Evolutionary conservation across 2,888 invertebrate species (phyloP), one percentile per base, ranked within the genome.

Genomic region (Chrysina gloriosa): DNA sequence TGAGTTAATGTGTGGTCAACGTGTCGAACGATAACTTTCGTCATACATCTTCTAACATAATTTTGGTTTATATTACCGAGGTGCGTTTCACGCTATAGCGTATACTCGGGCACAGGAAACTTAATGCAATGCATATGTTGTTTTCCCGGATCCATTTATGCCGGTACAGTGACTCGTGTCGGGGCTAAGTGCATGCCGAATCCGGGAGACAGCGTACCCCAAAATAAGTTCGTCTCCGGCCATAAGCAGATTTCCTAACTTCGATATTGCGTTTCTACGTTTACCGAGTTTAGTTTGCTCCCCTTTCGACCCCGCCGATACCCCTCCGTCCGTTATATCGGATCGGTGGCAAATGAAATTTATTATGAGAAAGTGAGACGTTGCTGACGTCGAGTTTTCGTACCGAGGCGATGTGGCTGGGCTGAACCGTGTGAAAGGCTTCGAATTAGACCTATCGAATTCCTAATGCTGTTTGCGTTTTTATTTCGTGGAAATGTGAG

Each of bases 41-140:
- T n/a, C n/a, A n/a, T n/a, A n/a, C n/a, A n/a, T n/a, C n/a, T n/a
- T n/a, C n/a, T n/a, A n/a, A n/a, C n/a, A 36, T 36, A 36, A 36
- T 36, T 36, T 36, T 36, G n/a, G n/a, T n/a, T n/a, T n/a, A n/a
- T n/a, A n/a, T n/a, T n/a, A n/a, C n/a, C n/a, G n/a, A n/a, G n/a
- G n/a, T n/a, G n/a, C n/a, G n/a, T n/a, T n/a, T n/a, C n/a, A n/a
- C n/a, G n/a, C n/a, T n/a, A n/a, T n/a, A n/a, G n/a, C n/a, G n/a
- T n/a, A n/a, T n/a, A n/a, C n/a, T n/a, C n/a, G n/a, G n/a, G n/a
- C n/a, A n/a, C n/a, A n/a, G 7, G 29, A 42, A 19, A 63, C 68
- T 76, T 81, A 80, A 81, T 81, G 80, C 79, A 79, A 80, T 77
- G 80, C 80, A 81, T 80, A 79, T 81, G 81, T 80, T 80, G 79